Percentiles rank a stretch among this genome's conserved stretches.
Conservation (phyloP, 30 jellyfish, hydroid and myxozoan species). For the Aurelia aurita region DNA sequence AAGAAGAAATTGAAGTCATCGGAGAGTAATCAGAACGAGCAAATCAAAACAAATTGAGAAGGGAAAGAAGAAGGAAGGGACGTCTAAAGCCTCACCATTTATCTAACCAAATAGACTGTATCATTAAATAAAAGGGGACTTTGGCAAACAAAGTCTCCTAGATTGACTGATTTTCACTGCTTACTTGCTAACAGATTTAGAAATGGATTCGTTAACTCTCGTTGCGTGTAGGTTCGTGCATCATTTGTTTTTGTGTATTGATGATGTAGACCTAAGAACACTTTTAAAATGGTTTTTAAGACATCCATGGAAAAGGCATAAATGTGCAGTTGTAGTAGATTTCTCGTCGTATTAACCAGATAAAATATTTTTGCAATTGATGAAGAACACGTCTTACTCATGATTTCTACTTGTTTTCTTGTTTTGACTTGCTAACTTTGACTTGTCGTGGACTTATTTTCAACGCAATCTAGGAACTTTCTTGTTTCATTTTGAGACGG, state of each 20-base stretch:
- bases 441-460: too few relatives aligned
- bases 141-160: too few relatives aligned
- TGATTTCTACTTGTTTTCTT: too few relatives aligned
- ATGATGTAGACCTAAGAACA: slow-evolving; percentile 63
- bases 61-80: slow-evolving; percentile 9
- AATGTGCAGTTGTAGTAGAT: not conserved
- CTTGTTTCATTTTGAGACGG: too few relatives aligned
- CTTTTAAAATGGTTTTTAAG: slow-evolving; percentile 72
- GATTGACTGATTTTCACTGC: too few relatives aligned
- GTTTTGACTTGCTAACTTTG: too few relatives aligned
- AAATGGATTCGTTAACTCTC: too few relatives aligned
- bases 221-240: too few relatives aligned
- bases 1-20: slow-evolving; percentile 88
- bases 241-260: slow-evolving; percentile 12
- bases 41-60: not conserved
- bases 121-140: too few relatives aligned
- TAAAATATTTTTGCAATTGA: slow-evolving; percentile 19
- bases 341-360: not conserved
- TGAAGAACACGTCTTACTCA: too few relatives aligned
- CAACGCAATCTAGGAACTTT: too few relatives aligned
- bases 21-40: slow-evolving; percentile 62
- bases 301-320: slow-evolving; percentile 89
- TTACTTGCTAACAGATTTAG: too few relatives aligned
- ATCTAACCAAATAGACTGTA: not conserved
- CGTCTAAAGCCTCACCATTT: slow-evolving; percentile 52